Percentiles rank a stretch among this genome's conserved stretches.
Evolutionary conservation across 2,797 vertebrate genomes (phyloP).

Genomic region (Pelochelys cantorii): DNA sequence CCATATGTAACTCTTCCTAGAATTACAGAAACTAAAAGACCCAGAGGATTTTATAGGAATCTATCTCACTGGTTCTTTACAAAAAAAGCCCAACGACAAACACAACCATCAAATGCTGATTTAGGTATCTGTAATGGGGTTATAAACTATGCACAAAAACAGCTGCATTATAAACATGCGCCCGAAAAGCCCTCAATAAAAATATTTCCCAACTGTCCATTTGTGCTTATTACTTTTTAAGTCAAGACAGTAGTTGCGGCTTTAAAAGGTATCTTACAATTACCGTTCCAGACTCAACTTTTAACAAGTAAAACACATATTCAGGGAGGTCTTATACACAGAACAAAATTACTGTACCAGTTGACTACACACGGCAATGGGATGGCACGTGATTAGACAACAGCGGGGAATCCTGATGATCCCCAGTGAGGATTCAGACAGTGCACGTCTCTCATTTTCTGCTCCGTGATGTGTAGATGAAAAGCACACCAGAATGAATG

Average conservation of each 20-base stretch:
- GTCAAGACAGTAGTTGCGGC: conserved; percentile 29
- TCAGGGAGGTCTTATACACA: conserved; percentile 27
- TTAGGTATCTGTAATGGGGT: conserved; percentile 68
- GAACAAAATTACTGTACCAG: conserved; percentile 57
- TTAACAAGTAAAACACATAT: conserved; percentile 40
- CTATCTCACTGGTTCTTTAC: conserved; percentile 48
- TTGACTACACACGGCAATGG: conserved; percentile 58
- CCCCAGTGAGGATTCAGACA: conserved; percentile 58
- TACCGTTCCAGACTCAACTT: conserved; percentile 45
- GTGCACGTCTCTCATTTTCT: conserved; percentile 70
- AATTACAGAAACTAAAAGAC: conserved; percentile 59
- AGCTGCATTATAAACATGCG: conserved; percentile 51
- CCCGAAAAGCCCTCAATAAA: conserved; percentile 56
- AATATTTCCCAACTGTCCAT: conserved; percentile 38
- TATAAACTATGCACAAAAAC: conserved; percentile 62
- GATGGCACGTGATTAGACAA: conserved; percentile 65
- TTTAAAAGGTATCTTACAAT: conserved; percentile 53
- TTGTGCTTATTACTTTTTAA: conserved; percentile 49
- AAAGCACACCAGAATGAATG: conserved; percentile 54
- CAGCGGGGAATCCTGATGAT: conserved; percentile 73
- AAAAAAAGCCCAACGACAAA: conserved; percentile 55
- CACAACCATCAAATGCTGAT: conserved; percentile 59
- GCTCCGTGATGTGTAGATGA: conserved; percentile 70
- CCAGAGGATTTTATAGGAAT: conserved; percentile 44
- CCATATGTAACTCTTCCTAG: conserved; percentile 27